Conservation (phyloP, 2,888 invertebrate species). For the Alloplasta piceator region DNA sequence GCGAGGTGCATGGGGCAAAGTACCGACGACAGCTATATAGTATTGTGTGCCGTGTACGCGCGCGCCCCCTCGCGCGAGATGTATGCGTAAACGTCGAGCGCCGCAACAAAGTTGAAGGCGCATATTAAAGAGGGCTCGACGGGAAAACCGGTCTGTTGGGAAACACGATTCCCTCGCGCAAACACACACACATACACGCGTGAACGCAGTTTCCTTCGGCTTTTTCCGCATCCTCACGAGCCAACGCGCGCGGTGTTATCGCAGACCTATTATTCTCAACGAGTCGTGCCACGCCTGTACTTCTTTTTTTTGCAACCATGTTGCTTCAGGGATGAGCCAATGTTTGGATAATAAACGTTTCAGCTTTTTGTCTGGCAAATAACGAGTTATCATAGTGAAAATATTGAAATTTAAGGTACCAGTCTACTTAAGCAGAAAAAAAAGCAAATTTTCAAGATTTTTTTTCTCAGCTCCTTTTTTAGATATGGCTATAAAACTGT, state of each 20-base stretch:
- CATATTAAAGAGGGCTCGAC: slow-evolving; percentile 41
- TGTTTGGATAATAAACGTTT: background rate
- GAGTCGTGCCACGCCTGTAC: slow-evolving; percentile 9
- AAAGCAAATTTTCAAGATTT: too few relatives aligned
- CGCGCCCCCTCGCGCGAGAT: slow-evolving; percentile 16
- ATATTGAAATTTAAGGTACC: background rate
- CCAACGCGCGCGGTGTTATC: background rate
- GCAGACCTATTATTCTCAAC: slow-evolving; percentile 7
- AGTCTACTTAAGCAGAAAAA: too few relatives aligned
- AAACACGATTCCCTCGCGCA: slow-evolving; percentile 1
- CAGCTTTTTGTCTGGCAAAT: background rate
- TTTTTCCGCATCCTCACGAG: background rate
- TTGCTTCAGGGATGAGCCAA: background rate
- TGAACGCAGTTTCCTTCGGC: background rate
- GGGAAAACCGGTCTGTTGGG: slow-evolving; percentile 53
- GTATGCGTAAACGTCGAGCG: slow-evolving; percentile 40
- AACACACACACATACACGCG: too few relatives aligned
- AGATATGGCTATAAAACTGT: too few relatives aligned
- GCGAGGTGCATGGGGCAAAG: slow-evolving; percentile 27
- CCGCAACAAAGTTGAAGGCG: slow-evolving; percentile 54
- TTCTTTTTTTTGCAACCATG: slow-evolving; percentile 14
- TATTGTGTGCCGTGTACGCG: background rate
- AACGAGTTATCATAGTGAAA: background rate
- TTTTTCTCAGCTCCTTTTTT: too few relatives aligned
- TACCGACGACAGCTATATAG: background rate